Base-by-base conservation (phyloP, 2,797 vertebrate species). In the Cuniculus paca region DNA sequence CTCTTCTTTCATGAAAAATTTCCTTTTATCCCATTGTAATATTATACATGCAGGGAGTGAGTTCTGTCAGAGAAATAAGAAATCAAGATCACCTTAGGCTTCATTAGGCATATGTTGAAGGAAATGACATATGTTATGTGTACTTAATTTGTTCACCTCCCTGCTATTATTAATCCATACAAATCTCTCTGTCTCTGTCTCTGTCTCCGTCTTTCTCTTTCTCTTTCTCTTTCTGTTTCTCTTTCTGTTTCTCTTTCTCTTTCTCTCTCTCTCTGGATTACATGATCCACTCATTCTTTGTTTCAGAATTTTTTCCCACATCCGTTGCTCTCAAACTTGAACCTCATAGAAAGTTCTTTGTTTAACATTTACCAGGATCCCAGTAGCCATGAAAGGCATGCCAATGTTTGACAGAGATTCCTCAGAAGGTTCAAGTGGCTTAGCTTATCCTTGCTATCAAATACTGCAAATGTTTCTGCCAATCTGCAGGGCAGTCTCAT, bases 1-100 rank as follows among this genome's bases (percentile, higher is more conserved):
- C 20, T 81, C 50, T 45, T 36, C 34, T 19, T 83, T 82, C 83
- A 79, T n/a, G 10, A 75, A 91, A 92, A 82, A 36, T 34, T 24
- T 56, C 45, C 20, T n/a, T n/a, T 34, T 81, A 52, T 0, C 19
- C 3, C 5, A 56, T 11, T 77, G 2, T 60, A 36, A 19, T 6
- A 34, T 0, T 24, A 16, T 0, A 24, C 13, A 50, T 88, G 20
- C 0, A 52, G 24, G 26, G 75, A n/a, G 10, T 31, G 31, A 24
- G 12, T 11, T 50, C 14, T 3, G 34, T 42, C 54, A 85, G 56
- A 74, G 68, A 28, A 88, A 60, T 0, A 3, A 39, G 72, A 84
- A 80, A 36, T 68, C 54, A 72, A 54, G 48, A 61, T 26, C 0
- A 8, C 2, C 4, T 34, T 45, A 48, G 20, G 54, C 4, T 24